These are phyloP conservation scores for Pantelozetes paolii DNA, from an alignment of 2,888 invertebrate species.

Conservation along the genomic window DNA sequence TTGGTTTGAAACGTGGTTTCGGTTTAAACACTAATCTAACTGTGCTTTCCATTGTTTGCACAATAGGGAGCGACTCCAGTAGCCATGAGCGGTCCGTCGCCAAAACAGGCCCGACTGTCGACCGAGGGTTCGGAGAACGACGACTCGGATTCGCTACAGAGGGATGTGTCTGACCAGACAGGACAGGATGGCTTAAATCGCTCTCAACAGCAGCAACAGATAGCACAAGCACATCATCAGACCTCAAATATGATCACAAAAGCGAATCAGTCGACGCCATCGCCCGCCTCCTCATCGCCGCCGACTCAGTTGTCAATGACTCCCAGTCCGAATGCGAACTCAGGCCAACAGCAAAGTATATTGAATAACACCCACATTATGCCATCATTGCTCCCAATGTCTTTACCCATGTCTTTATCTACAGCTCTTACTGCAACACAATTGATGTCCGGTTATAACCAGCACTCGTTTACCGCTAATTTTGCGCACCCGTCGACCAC, in stretches of 20 bases:
- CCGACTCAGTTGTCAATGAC: background rate
- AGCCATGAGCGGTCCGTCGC: conserved; percentile 33
- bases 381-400: conserved; percentile 40
- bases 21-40: background rate
- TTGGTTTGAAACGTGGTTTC: background rate
- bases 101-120: conserved; percentile 37
- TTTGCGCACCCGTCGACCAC: conserved; percentile 45
- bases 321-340: background rate
- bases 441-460: conserved; percentile 45
- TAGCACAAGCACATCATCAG: conserved; percentile 9
- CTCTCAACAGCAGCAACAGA: background rate
- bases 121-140: conserved; percentile 39
- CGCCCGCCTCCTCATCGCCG: conserved; percentile 40
- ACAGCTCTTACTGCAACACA: conserved; percentile 38
- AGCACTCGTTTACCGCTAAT: conserved; percentile 46
- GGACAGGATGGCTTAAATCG: background rate
- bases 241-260: conserved; percentile 34
- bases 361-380: conserved; percentile 7
- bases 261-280: conserved; percentile 36
- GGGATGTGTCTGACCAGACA: conserved; percentile 5
- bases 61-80: conserved; percentile 12
- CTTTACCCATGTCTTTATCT: conserved; percentile 45
- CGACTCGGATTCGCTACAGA: background rate
- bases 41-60: background rate
- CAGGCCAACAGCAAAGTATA: conserved; percentile 35